Evolutionary conservation across 2,888 invertebrate genomes (phyloP).

Genomic region (Torymus aiolomorphi): DNA sequence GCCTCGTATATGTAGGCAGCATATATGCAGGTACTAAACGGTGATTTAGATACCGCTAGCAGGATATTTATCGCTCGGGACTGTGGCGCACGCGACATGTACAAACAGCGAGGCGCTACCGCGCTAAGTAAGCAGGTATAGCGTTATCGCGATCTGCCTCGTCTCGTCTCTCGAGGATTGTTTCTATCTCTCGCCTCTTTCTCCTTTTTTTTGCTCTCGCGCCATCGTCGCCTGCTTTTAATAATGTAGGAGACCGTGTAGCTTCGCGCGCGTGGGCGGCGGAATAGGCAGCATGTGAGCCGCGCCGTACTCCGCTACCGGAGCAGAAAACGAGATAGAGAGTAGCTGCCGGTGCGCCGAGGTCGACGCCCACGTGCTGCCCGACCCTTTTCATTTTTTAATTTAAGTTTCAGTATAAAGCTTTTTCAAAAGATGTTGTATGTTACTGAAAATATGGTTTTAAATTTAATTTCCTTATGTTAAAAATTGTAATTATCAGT

Average conservation of each 20-base stretch:
- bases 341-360: not conserved
- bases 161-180: constrained; percentile 53
- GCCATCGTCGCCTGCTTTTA: too few species aligned
- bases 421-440: too few species aligned
- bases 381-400: too few species aligned
- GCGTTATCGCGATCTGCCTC: constrained; percentile 61
- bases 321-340: constrained; percentile 7
- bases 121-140: constrained; percentile 37
- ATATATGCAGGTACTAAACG: constrained; percentile 48
- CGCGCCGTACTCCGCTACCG: not conserved
- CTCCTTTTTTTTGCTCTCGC: not conserved
- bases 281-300: constrained; percentile 13
- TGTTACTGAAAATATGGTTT: too few species aligned
- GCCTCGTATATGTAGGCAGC: not conserved
- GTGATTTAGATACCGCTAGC: constrained; percentile 57
- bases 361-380: too few species aligned
- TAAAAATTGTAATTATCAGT: too few species aligned
- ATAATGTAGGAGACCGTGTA: not conserved
- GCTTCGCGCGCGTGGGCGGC: constrained; percentile 34
- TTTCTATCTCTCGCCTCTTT: constrained; percentile 48
- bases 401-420: too few species aligned
- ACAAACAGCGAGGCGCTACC: not conserved
- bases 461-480: too few species aligned
- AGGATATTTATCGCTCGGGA: constrained; percentile 54
- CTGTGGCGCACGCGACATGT: constrained; percentile 41